phyloP scores from a whole-genome alignment of 2,888 invertebrate genomes.

The Mythimna impura region DNA sequence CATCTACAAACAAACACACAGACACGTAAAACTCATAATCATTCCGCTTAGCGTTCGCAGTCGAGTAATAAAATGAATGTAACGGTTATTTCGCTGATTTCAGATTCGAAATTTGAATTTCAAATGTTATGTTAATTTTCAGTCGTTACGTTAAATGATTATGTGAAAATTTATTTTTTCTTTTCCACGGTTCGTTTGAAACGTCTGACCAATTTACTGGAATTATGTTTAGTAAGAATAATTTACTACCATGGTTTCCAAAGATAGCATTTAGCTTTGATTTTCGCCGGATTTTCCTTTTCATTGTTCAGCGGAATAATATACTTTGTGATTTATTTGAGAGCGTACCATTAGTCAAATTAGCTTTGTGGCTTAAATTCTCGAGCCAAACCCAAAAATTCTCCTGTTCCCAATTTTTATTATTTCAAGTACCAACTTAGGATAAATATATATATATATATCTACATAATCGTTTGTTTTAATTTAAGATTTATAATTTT shows the following conservation, averaged over 20 bases:
- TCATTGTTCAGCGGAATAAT: not conserved
- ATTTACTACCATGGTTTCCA: slow-evolving; percentile 18
- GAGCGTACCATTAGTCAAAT: slow-evolving; percentile 20
- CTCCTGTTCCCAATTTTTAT: not conserved
- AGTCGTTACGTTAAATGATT: slow-evolving; percentile 55
- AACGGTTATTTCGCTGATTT: slow-evolving; percentile 61
- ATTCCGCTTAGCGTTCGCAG: slow-evolving; percentile 11
- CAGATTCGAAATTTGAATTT: slow-evolving; percentile 64
- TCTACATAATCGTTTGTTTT: no score
- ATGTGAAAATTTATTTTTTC: slow-evolving; percentile 42
- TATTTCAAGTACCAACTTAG: no score
- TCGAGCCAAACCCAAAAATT: not conserved
- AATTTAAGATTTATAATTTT: no score
- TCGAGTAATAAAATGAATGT: slow-evolving; percentile 38
- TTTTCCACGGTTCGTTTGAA: slow-evolving; percentile 29
- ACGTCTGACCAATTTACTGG: slow-evolving; percentile 42
- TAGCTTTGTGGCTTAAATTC: not conserved
- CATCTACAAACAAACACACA: slow-evolving; percentile 14
- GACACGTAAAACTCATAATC: slow-evolving; percentile 26
- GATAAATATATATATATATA: no score
- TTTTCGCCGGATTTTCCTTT: slow-evolving; percentile 5
- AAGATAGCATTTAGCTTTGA: slow-evolving; percentile 26
- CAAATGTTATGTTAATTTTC: slow-evolving; percentile 62
- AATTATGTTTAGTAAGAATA: slow-evolving; percentile 25
- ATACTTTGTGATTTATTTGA: slow-evolving; percentile 9